A percentile compares a stretch with the other conserved stretches of the same genome.
Evolutionary conservation across 2,113 vertebrate species (phyloP).

Genomic region (Nothoprocta pentlandii): DNA sequence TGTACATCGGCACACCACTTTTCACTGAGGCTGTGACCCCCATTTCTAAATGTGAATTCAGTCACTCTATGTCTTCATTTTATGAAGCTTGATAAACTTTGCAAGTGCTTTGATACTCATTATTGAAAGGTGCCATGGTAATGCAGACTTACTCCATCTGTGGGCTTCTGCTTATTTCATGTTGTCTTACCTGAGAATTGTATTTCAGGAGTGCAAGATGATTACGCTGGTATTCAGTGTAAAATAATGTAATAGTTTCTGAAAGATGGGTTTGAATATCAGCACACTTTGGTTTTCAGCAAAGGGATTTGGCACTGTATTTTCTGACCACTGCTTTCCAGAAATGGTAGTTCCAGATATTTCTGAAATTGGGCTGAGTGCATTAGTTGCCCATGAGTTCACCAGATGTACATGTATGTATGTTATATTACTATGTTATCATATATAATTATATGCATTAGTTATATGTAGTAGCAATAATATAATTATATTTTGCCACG

Average conservation of each 20-base stretch:
- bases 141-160: not conserved
- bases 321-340: not conserved
- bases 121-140: not conserved
- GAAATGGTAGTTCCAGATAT: not conserved
- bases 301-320: not conserved
- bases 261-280: not conserved
- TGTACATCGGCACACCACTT: slow-evolving; percentile 3
- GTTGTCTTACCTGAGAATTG: not conserved
- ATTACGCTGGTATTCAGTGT: not conserved
- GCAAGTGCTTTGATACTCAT: slow-evolving; percentile 14
- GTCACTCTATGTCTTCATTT: not conserved
- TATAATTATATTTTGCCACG: not conserved
- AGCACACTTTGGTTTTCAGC: not conserved
- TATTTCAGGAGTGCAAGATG: not conserved
- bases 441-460: too few relatives aligned
- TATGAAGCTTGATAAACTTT: slow-evolving; percentile 47
- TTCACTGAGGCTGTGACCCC: not conserved
- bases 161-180: not conserved
- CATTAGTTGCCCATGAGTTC: not conserved
- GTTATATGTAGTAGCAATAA: not conserved
- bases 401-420: not conserved
- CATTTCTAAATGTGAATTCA: slow-evolving; percentile 15
- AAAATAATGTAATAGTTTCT: not conserved
- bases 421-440: too few relatives aligned
- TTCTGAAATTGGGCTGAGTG: not conserved